phyloP scores from a whole-genome alignment of 2,797 vertebrate species.

The Lacerta bilineata region DNA sequence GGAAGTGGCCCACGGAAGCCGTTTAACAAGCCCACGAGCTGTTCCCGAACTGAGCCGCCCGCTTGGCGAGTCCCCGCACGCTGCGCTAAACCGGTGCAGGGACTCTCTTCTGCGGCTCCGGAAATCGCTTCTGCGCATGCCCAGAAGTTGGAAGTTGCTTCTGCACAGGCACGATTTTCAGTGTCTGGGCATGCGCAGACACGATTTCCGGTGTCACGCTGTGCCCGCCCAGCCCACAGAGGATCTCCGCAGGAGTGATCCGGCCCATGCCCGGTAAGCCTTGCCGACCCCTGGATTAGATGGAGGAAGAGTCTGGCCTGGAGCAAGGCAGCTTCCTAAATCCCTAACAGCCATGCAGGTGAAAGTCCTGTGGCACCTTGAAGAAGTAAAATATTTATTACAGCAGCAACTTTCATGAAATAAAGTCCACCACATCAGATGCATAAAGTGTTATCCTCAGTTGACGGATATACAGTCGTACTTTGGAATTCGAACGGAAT shows the following conservation, averaged over 20 bases:
- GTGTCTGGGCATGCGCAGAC: no score
- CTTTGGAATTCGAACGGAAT: no score
- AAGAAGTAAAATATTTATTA: background rate
- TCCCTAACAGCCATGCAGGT: background rate
- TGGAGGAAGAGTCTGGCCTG: background rate
- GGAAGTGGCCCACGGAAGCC: no score
- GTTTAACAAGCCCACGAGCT: no score
- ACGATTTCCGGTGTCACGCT: accelerated
- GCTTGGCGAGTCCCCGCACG: accelerated
- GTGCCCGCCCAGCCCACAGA: no score
- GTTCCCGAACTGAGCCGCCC: no score
- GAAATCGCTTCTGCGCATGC: no score
- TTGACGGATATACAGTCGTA: background rate
- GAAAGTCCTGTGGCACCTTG: background rate
- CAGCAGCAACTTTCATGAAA: background rate
- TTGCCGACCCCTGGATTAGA: background rate
- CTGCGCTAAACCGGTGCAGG: no score
- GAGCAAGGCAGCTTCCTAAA: background rate
- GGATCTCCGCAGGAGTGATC: no score
- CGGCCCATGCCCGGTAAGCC: no score
- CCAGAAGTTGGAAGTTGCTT: no score
- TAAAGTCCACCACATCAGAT: background rate
- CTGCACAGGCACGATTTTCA: no score
- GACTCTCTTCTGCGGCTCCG: accelerated
- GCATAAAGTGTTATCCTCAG: background rate